Evolutionary conservation across 2,113 vertebrate species (phyloP).

Genomic region (Callionymus lyra): DNA sequence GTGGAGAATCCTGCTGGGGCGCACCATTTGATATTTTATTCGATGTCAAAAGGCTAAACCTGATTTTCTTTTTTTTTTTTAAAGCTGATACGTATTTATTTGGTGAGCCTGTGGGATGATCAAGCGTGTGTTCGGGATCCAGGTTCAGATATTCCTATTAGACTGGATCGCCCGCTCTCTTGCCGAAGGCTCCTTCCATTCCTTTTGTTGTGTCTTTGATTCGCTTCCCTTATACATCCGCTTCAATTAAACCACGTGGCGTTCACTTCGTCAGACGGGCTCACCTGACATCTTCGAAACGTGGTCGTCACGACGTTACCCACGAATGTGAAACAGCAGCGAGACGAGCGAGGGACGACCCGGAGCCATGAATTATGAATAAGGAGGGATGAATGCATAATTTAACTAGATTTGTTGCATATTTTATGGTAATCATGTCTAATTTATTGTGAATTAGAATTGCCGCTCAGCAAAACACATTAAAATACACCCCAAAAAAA

Average conservation of each 20-base stretch:
- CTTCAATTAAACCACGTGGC: no score
- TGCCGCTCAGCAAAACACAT: slow-evolving; percentile 19
- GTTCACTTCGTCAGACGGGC: slow-evolving; percentile 4
- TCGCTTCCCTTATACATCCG: no score
- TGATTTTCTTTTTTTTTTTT: slow-evolving; percentile 49
- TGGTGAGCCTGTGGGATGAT: slow-evolving; percentile 24
- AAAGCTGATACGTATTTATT: slow-evolving; percentile 19
- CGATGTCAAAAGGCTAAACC: slow-evolving; percentile 61
- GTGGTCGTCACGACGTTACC: no score
- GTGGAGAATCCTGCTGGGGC: slow-evolving; percentile 37
- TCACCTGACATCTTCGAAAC: slow-evolving; percentile 10
- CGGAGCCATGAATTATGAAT: slow-evolving; percentile 56
- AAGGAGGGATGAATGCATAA: slow-evolving; percentile 47
- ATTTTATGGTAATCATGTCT: slow-evolving; percentile 57
- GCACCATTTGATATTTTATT: slow-evolving; percentile 64
- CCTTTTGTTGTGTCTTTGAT: no score
- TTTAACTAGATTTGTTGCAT: slow-evolving; percentile 51
- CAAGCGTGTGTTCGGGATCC: slow-evolving; percentile 20
- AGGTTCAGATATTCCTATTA: no score
- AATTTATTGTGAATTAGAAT: slow-evolving; percentile 43
- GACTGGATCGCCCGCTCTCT: no score
- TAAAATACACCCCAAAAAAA: slow-evolving; percentile 13
- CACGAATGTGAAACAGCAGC: slow-evolving; percentile 18
- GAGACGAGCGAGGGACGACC: slow-evolving; percentile 29
- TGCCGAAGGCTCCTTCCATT: no score